Base-by-base conservation (phyloP, 2,113 vertebrate genomes). In the Channa argus region DNA sequence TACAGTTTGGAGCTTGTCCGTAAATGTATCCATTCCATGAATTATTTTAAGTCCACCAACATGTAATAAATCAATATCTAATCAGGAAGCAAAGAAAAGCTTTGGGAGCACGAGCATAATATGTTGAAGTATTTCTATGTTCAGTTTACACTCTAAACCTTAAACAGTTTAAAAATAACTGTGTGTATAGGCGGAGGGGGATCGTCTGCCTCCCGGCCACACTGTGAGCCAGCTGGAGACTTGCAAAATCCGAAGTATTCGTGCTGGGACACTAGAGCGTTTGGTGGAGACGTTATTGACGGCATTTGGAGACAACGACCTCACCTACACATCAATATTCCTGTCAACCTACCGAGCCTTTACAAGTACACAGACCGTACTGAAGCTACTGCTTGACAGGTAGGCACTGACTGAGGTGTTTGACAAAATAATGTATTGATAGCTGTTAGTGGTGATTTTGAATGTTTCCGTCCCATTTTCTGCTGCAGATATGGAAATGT, bases 241-340 rank as follows among this genome's bases (percentile, higher is more conserved):
- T 3, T 96, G 94, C 89, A 98, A 98, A 86, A 97, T 97, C 89
- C 95, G 97, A 78, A 97, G 96, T 8, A 98, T 99, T 69, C 96
- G 96, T 6, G 96, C 97, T 1, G 97, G 97, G 58, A 97, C 96
- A 0, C 81, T 99, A 92, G 96, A 97, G 88, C 96, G 97, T 51
- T 95, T 99, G 59, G 97, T 99, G 86, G 97, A 99, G 91, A 99
- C 97, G 47, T 89, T 99, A 61, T 79, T 99, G 64, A 98, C 96
- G 0, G 96, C 97, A 1, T 97, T 96, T 34, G 96, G 95, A 12
- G 96, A 99, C 93, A 97, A 97, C 0, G 97, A 99, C 90, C 97
- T 97, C 79, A 97, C 96, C 45, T 99, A 99, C 86, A 96, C 96
- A 87, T 98, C 95, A 92, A 96, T 98, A 93, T 98, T 99, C 80